These are phyloP conservation scores for Coelopa frigida DNA, from an alignment of 1,140 invertebrate species.

Conservation along the genomic window DNA sequence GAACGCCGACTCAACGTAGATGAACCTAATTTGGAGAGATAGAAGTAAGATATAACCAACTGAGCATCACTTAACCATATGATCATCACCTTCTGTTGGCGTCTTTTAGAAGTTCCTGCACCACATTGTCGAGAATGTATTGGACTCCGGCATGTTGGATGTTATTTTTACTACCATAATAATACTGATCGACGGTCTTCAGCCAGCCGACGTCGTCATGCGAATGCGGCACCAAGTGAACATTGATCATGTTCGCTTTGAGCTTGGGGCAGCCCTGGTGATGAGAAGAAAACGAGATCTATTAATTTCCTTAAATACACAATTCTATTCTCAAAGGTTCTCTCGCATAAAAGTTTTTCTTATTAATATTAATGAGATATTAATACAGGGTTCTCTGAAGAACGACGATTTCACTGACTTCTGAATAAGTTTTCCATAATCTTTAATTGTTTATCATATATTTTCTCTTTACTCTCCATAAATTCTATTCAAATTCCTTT, in stretches of 20 bases:
- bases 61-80: neutral
- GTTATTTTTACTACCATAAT: slow-evolving; percentile 50
- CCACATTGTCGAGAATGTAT: slow-evolving; percentile 86
- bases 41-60: neutral
- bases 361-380: too few relatives aligned
- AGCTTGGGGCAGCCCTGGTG: slow-evolving; percentile 22
- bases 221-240: slow-evolving; percentile 73
- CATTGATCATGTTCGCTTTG: slow-evolving; percentile 51
- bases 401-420: too few relatives aligned
- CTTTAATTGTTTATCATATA: too few relatives aligned
- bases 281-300: too few relatives aligned
- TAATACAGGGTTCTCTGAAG: too few relatives aligned
- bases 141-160: slow-evolving; percentile 78
- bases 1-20: slow-evolving; percentile 78
- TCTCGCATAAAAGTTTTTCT: too few relatives aligned
- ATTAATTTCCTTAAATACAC: neutral
- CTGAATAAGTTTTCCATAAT: too few relatives aligned
- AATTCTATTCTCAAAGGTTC: too few relatives aligned
- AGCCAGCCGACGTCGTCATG: slow-evolving; percentile 92
- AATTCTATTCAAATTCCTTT: too few relatives aligned
- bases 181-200: slow-evolving; percentile 77
- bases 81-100: slow-evolving; percentile 48
- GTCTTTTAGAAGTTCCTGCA: slow-evolving; percentile 68
- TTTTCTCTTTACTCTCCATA: too few relatives aligned
- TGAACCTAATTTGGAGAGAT: slow-evolving; percentile 45